These are phyloP conservation scores for Epizoanthus fatuus DNA, from an alignment of 92 coral and sea anemone species.

Conservation along the genomic window DNA sequence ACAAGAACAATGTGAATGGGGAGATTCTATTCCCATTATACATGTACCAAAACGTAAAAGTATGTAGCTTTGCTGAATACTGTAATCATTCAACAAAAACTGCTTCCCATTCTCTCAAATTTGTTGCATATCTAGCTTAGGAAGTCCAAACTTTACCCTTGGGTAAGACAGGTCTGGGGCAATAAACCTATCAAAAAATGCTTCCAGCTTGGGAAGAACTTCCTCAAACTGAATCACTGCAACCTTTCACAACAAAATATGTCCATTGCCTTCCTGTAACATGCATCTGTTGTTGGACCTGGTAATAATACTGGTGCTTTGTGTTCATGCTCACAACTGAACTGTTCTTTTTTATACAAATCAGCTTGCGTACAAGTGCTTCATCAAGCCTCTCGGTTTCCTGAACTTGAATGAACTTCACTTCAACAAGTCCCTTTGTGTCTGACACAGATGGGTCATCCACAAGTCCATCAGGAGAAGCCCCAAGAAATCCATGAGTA, in stretches of 20 bases:
- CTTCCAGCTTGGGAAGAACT: conserved; percentile 45
- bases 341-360: background rate
- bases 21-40: too few species aligned
- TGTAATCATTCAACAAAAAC: too few species aligned
- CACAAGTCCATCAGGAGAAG: conserved; percentile 56
- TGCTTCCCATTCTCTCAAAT: too few species aligned
- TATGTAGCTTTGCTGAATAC: too few species aligned
- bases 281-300: conserved; percentile 66
- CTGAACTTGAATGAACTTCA: conserved; percentile 46
- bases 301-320: conserved; percentile 47
- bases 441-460: conserved; percentile 39
- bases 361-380: conserved; percentile 35
- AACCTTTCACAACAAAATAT: conserved; percentile 67
- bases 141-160: conserved; percentile 36
- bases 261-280: conserved; percentile 65
- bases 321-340: too few species aligned
- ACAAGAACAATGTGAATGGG: too few species aligned
- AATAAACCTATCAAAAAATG: conserved; percentile 57
- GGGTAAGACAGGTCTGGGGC: conserved; percentile 64
- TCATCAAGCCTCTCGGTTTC: conserved; percentile 45
- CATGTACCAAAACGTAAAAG: background rate
- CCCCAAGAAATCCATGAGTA: conserved; percentile 57
- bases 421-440: conserved; percentile 40
- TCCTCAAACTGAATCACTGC: conserved; percentile 48
- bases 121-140: conserved; percentile 2